These are phyloP conservation scores for Drosophila mercatorum DNA, from an alignment of 2,888 invertebrate species.

Conservation along the genomic window DNA sequence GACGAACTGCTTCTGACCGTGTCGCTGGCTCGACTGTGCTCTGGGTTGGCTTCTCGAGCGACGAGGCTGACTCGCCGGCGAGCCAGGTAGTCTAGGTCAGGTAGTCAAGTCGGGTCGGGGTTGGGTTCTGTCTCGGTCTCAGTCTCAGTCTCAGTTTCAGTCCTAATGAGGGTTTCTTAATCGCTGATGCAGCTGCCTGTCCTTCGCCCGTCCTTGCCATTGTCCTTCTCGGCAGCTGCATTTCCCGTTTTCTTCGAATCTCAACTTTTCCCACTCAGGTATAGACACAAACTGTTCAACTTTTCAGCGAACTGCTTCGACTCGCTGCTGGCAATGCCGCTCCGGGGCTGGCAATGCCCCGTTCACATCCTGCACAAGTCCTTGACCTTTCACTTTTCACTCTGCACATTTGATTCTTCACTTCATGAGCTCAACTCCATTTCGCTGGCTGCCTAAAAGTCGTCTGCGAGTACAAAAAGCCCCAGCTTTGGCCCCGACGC, in stretches of 20 bases:
- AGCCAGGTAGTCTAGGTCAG: constrained; percentile 1
- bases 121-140: neutral
- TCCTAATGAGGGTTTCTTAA: constrained; percentile 7
- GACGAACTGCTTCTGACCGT: constrained; percentile 21
- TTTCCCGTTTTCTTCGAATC: neutral
- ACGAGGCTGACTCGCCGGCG: constrained; percentile 35
- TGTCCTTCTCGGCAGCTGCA: neutral
- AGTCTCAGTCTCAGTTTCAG: neutral
- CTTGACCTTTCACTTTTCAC: neutral
- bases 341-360: constrained; percentile 1
- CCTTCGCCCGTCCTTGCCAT: neutral
- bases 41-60: constrained; percentile 5
- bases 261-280: constrained; percentile 5
- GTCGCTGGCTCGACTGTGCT: constrained; percentile 65
- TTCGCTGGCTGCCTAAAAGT: too few species aligned
- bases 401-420: neutral
- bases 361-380: neutral
- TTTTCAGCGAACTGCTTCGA: neutral
- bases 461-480: neutral
- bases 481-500: neutral
- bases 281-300: constrained; percentile 8
- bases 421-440: neutral
- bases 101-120: neutral
- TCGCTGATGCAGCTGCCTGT: neutral
- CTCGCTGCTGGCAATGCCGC: neutral